These are phyloP conservation scores for Zaprionus taronus DNA, from an alignment of 1,140 invertebrate species.

Conservation along the genomic window DNA sequence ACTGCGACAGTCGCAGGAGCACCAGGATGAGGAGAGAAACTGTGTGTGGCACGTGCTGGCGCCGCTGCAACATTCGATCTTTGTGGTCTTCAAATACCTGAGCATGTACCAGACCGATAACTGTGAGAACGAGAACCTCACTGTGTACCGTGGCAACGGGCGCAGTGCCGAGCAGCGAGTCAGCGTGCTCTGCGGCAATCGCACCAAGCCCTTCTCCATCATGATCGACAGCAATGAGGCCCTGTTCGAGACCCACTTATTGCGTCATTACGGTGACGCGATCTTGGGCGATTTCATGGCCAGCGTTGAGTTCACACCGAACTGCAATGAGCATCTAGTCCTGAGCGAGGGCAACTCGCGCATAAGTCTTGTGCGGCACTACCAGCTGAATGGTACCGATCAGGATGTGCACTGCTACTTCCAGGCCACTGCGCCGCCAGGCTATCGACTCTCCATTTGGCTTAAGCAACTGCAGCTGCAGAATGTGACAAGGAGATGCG, in stretches of 20 bases:
- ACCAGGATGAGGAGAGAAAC: background rate
- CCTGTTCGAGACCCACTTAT: constrained; percentile 85
- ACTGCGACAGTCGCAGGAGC: constrained; percentile 84
- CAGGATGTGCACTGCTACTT: constrained; percentile 85
- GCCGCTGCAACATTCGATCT: constrained; percentile 88
- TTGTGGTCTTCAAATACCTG: constrained; percentile 87
- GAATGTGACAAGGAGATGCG: background rate
- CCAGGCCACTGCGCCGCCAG: constrained; percentile 81
- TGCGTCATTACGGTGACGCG: constrained; percentile 76
- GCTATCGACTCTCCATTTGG: constrained; percentile 85
- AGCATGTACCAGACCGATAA: constrained; percentile 84
- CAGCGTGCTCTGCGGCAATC: constrained; percentile 87
- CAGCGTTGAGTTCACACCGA: constrained; percentile 87
- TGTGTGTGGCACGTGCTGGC: constrained; percentile 93
- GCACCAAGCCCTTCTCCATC: constrained; percentile 85
- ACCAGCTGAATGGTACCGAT: constrained; percentile 56
- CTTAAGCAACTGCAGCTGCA: constrained; percentile 86
- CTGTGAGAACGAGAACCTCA: constrained; percentile 86
- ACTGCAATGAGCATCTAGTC: constrained; percentile 83
- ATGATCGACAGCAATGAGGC: constrained; percentile 87
- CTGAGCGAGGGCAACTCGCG: constrained; percentile 53
- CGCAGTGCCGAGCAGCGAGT: constrained; percentile 84
- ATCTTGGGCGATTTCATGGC: constrained; percentile 86
- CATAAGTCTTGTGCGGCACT: constrained; percentile 56
- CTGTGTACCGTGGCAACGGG: constrained; percentile 86